Percentiles rank a stretch among this genome's conserved stretches.
Evolutionary conservation across 2,888 invertebrate genomes (phyloP).

Genomic region (Limnephilus auricula): DNA sequence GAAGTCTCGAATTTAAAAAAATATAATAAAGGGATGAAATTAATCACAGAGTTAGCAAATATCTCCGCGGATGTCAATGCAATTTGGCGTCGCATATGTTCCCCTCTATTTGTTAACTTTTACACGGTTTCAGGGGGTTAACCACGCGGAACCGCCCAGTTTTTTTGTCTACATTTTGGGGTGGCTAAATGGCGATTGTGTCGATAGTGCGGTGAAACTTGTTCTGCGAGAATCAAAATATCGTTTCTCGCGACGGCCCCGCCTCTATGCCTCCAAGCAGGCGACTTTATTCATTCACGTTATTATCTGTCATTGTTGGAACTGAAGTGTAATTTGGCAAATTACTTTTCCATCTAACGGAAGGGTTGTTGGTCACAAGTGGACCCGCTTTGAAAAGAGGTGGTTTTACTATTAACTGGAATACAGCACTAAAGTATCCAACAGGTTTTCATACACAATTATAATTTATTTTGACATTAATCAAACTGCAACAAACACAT

Average conservation of each 20-base stretch:
- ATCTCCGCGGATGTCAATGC: conserved; percentile 49
- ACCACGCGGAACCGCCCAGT: conserved; percentile 63
- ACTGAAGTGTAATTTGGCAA: background rate
- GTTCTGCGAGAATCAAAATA: conserved; percentile 62
- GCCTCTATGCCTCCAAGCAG: conserved; percentile 11
- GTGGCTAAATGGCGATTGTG: conserved; percentile 53
- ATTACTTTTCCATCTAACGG: background rate
- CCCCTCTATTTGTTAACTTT: conserved; percentile 45
- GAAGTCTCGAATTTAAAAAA: conserved; percentile 45
- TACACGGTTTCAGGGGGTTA: conserved; percentile 55
- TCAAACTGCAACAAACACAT: background rate
- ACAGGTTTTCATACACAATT: background rate
- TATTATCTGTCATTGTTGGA: conserved; percentile 12
- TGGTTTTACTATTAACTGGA: background rate
- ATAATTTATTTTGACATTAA: background rate
- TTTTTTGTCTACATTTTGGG: conserved; percentile 54
- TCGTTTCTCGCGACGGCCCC: conserved; percentile 58
- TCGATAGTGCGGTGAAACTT: conserved; percentile 64
- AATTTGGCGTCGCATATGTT: conserved; percentile 59
- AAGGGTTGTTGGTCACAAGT: conserved; percentile 25
- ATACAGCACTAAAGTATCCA: background rate
- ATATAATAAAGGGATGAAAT: conserved; percentile 48
- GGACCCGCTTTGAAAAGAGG: background rate
- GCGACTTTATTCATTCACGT: background rate
- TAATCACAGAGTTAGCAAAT: conserved; percentile 59